Conservation (phyloP, 2,113 vertebrate genomes). For the Octodon degus region DNA sequence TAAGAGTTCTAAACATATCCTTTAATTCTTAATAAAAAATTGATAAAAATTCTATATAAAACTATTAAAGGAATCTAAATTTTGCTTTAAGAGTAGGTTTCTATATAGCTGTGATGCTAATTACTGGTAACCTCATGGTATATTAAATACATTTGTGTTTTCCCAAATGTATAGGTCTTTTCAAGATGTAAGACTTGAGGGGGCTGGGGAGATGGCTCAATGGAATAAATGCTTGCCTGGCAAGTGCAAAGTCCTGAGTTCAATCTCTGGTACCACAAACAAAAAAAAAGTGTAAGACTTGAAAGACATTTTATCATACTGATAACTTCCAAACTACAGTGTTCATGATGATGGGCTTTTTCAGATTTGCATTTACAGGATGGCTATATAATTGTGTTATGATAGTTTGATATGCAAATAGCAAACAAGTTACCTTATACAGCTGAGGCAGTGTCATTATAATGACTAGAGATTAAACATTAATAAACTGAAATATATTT, state of each 20-base stretch:
- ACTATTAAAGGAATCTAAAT: background rate
- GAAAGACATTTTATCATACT: background rate
- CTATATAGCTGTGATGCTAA: background rate
- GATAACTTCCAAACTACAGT: background rate
- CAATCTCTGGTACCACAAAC: too few relatives aligned
- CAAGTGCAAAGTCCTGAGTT: too few relatives aligned
- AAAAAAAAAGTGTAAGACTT: background rate
- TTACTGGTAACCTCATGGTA: background rate
- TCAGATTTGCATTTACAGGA: background rate
- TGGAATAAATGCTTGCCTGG: too few relatives aligned
- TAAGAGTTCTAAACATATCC: background rate
- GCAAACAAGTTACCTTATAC: background rate
- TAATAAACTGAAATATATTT: background rate
- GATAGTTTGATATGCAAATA: background rate
- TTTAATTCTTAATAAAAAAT: background rate
- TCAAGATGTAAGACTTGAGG: background rate
- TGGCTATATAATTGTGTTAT: background rate
- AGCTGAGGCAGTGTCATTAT: background rate
- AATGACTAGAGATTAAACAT: background rate
- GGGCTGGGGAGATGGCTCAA: too few relatives aligned
- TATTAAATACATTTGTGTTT: background rate
- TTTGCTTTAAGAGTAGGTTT: background rate
- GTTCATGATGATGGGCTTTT: background rate
- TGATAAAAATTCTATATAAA: background rate
- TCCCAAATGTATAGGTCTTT: background rate